These are phyloP conservation scores for Tiphia femorata DNA, from an alignment of 2,888 invertebrate species.

Conservation along the genomic window DNA sequence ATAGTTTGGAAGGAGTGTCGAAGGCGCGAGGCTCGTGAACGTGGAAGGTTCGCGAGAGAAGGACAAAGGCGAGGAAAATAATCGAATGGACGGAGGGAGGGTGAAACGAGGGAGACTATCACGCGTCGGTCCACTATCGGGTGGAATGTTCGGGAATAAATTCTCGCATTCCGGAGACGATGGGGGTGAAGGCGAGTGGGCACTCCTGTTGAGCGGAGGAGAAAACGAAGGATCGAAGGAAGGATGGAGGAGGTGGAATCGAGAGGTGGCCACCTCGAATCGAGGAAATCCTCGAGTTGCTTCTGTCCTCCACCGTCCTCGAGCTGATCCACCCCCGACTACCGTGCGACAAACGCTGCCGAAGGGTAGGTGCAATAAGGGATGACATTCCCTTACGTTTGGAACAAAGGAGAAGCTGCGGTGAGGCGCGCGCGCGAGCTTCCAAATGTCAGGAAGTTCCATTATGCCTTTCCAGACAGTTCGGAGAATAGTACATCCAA, in stretches of 20 bases:
- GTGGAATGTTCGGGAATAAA: slow-evolving; percentile 46
- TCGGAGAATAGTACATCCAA: not conserved
- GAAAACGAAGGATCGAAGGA: not conserved
- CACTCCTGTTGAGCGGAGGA: too few relatives aligned
- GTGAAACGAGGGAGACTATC: too few relatives aligned
- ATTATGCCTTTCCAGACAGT: slow-evolving; percentile 40
- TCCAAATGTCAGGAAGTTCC: slow-evolving; percentile 44
- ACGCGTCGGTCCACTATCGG: slow-evolving; percentile 28
- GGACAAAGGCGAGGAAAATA: not conserved
- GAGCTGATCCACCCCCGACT: slow-evolving; percentile 17
- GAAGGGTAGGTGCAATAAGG: slow-evolving; percentile 44
- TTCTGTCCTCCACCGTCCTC: not conserved
- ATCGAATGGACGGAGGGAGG: slow-evolving; percentile 5
- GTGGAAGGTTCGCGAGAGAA: too few relatives aligned
- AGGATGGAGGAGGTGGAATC: slow-evolving; percentile 3
- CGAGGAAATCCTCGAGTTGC: not conserved
- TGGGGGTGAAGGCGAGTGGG: slow-evolving; percentile 7
- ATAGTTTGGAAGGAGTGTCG: too few relatives aligned
- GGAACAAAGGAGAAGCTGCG: slow-evolving; percentile 46
- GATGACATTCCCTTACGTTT: slow-evolving; percentile 49
- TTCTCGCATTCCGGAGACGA: slow-evolving; percentile 42
- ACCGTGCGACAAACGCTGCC: slow-evolving; percentile 10
- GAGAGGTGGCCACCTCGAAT: slow-evolving; percentile 3
- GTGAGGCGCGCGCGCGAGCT: slow-evolving; percentile 21
- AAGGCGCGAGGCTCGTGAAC: not conserved